A percentile compares a stretch with the other conserved stretches of the same genome.
Evolutionary conservation across 2,113 vertebrate species (phyloP).

Genomic region (Protomyctophum bolini): DNA sequence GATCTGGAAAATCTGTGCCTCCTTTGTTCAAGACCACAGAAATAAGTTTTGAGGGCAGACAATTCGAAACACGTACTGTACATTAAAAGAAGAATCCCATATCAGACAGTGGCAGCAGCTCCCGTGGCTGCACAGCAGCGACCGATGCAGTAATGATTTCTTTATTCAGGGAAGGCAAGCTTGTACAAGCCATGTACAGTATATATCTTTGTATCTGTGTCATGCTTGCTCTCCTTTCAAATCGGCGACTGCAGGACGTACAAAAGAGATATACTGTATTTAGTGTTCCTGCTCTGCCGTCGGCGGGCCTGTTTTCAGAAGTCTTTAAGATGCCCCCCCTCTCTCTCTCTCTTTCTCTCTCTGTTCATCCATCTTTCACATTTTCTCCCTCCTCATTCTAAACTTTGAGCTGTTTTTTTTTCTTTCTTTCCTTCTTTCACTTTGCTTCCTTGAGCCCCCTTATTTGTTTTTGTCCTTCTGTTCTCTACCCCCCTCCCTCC

Average conservation of each 20-base stretch:
- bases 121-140: no score
- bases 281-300: neutral
- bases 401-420: constrained; percentile 25
- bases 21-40: constrained; percentile 43
- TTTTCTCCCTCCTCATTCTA: constrained; percentile 33
- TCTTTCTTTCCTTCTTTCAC: neutral
- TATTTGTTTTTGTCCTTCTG: constrained; percentile 4
- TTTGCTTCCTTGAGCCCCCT: neutral
- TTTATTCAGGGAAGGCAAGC: no score
- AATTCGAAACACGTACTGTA: constrained; percentile 6
- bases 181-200: neutral
- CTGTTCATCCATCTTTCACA: neutral
- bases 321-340: constrained; percentile 11
- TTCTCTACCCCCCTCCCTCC: neutral
- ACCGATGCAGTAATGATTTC: no score
- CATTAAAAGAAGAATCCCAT: neutral
- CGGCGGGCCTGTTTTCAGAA: constrained; percentile 26
- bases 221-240: neutral
- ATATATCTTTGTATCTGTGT: neutral
- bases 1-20: constrained; percentile 19
- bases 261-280: constrained; percentile 27
- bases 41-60: constrained; percentile 21
- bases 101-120: neutral
- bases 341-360: neutral
- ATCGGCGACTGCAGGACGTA: neutral